A percentile compares a stretch with the other conserved stretches of the same genome.
Conservation (phyloP, 2,113 vertebrate species). For the Pangasianodon hypophthalmus region DNA sequence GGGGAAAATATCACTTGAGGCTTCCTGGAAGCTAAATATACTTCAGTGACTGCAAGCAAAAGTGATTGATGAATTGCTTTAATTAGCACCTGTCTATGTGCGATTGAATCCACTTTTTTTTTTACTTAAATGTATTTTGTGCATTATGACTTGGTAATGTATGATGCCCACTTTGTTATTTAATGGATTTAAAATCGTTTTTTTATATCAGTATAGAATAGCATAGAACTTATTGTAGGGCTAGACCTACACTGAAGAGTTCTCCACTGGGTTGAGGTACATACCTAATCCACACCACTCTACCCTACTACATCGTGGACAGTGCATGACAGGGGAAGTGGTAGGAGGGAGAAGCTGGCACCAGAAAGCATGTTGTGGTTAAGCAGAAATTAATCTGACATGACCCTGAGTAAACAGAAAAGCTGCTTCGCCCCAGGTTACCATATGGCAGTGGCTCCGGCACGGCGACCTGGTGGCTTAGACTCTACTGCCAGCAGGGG, state of each 20-base stretch:
- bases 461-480: constrained; percentile 61
- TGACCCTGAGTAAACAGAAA: constrained; percentile 77
- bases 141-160: neutral
- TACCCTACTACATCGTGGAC: neutral
- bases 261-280: neutral
- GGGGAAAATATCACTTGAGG: neutral
- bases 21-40: neutral
- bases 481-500: constrained; percentile 45
- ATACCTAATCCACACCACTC: neutral
- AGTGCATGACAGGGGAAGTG: constrained; percentile 1
- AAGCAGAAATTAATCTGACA: constrained; percentile 72
- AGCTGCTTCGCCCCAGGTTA: constrained; percentile 76
- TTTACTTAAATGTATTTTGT: neutral
- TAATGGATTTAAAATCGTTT: neutral
- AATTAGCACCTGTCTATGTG: neutral
- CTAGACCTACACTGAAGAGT: neutral
- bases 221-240: neutral
- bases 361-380: constrained; percentile 68
- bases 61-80: neutral
- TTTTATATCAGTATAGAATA: neutral
- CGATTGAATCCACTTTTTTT: neutral
- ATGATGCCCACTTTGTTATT: neutral
- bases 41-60: neutral
- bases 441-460: constrained; percentile 76
- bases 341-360: constrained; percentile 62